A percentile compares a stretch with the other conserved stretches of the same genome.
phyloP scores from a whole-genome alignment of 2,797 vertebrate species.

The Sebastes nivosus region DNA sequence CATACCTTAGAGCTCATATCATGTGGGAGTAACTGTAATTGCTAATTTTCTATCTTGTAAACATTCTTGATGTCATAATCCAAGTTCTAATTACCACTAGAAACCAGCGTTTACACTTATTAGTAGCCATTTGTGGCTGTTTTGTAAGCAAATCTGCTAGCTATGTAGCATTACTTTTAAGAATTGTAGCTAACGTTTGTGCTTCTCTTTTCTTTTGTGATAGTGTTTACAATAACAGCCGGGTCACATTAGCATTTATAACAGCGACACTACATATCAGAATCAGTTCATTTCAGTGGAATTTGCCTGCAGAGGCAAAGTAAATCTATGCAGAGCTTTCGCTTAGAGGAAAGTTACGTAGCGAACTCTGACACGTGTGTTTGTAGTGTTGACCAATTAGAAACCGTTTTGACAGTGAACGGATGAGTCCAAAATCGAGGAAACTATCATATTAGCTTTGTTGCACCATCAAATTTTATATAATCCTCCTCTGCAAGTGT shows the following conservation, averaged over 20 bases:
- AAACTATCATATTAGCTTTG: neutral
- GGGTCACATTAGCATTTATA: neutral
- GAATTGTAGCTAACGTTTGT: neutral
- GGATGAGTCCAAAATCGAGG: neutral
- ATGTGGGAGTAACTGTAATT: neutral
- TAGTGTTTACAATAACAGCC: neutral
- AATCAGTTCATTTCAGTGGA: neutral
- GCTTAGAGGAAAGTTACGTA: neutral
- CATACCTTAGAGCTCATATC: neutral
- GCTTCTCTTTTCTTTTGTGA: neutral
- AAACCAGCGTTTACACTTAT: neutral
- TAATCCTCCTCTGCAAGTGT: neutral
- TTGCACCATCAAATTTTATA: neutral
- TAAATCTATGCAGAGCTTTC: neutral
- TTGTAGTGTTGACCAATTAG: neutral
- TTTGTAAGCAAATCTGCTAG: neutral
- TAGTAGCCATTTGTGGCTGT: neutral
- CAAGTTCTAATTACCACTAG: neutral
- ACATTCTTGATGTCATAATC: neutral
- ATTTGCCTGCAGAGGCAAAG: neutral
- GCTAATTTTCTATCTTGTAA: neutral
- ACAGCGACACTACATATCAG: neutral
- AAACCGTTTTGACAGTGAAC: neutral
- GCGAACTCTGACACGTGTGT: neutral
- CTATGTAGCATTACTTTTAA: neutral